Base-by-base conservation (phyloP, 1,140 invertebrate genomes). In the Nautilus pompilius region DNA sequence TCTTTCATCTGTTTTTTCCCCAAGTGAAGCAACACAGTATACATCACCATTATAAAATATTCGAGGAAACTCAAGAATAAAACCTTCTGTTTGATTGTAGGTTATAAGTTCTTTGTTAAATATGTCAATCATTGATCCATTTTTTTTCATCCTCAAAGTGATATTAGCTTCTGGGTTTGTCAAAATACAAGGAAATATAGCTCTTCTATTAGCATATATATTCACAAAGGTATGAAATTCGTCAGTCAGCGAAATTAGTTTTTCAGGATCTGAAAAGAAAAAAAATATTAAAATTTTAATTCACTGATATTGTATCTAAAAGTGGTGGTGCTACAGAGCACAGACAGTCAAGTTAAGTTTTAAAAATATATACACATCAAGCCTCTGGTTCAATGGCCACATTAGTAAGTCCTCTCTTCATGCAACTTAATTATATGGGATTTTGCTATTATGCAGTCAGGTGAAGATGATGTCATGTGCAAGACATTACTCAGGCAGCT, bases 21-120 rank as follows among this genome's bases (percentile, higher is more conserved):
- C 41, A 5, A 60, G 30, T 3, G 20, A 51, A 15, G 67, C 70
- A 20, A 46, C 2, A 60, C 72, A 74, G 2, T 30, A 15, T 45
- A 70, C 70, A 17, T 30, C 32, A 10, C 68, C 72, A 32, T n/a
- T 36, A 45, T 62, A 70, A 28, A 55, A 45, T 20, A 24, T 49
- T 34, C 63, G 68, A 0, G 72, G 68, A 58, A 36, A 65, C 15
- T 60, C 28, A 17, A 74, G 34, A 5, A 66, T 64, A 54, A 72
- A 74, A 41, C 72, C 72, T 10, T 36, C 5, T 36, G 65, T 32
- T 17, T 69, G 72, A 29, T 71, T 65, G 63, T 70, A 74, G 22
- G 49, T 58, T 2, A 74, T 63, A 33, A 54, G 64, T 10, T 63
- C 46, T 13, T 36, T 20, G 8, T 56, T 56, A 15, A 28, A 17